A percentile compares a stretch with the other conserved stretches of the same genome.
phyloP scores from a whole-genome alignment of 2,797 vertebrate genomes.

The Carcharodon carcharias region DNA sequence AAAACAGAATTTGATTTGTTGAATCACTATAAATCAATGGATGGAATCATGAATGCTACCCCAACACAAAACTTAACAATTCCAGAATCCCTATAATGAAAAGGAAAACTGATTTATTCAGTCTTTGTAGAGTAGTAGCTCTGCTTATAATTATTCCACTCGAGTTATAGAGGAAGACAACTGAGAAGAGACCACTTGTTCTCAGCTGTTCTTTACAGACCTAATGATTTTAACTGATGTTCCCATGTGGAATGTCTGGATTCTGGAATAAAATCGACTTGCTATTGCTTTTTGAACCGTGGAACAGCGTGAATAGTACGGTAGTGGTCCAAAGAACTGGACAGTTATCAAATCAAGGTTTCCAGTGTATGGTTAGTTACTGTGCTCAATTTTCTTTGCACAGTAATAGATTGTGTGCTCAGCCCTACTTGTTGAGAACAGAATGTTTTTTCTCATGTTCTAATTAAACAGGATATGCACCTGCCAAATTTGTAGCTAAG shows the following conservation, averaged over 20 bases:
- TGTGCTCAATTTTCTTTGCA: not conserved
- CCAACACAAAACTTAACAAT: not conserved
- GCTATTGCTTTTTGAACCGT: slow-evolving; percentile 16
- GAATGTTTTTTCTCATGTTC: not conserved
- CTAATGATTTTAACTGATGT: slow-evolving; percentile 31
- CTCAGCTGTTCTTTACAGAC: slow-evolving; percentile 11
- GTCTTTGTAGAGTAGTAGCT: not conserved
- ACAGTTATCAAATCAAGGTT: not conserved
- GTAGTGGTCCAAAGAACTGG: not conserved
- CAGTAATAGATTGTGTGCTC: not conserved
- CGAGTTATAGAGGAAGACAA: not conserved
- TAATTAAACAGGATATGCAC: not conserved
- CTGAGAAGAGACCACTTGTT: not conserved
- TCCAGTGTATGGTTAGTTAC: not conserved
- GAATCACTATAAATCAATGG: not conserved
- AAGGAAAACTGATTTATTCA: not conserved
- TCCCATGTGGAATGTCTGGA: not conserved
- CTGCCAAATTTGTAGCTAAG: not conserved
- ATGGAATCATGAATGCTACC: not conserved
- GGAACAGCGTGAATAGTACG: not conserved
- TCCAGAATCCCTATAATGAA: not conserved
- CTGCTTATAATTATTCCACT: not conserved
- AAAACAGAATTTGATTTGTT: not conserved
- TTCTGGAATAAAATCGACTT: not conserved
- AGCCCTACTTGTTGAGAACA: not conserved